Conservation (phyloP, 35 echinoderm and acorn worm species). For the Apostichopus californicus region DNA sequence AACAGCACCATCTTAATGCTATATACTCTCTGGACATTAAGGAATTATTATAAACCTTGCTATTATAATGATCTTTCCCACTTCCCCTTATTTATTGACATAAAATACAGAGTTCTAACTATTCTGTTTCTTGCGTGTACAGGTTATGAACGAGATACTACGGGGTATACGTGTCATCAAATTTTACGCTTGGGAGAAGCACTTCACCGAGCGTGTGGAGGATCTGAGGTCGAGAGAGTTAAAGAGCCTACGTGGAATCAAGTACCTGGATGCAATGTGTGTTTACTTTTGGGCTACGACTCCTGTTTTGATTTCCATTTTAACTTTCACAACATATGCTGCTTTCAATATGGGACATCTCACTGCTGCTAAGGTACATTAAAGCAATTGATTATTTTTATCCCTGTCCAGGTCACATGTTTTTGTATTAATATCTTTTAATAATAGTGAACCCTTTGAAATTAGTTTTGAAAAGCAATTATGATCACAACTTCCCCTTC, state of each 20-base stretch:
- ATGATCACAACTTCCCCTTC: no score
- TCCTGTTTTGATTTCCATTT: conserved; percentile 89
- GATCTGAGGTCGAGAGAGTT: conserved; percentile 71
- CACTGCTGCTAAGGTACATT: conserved; percentile 90
- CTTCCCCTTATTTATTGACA: no score
- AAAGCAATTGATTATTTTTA: no score
- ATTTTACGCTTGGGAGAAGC: conserved; percentile 94
- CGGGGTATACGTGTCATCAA: conserved; percentile 96
- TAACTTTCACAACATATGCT: conserved; percentile 92
- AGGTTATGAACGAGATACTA: conserved; percentile 97
- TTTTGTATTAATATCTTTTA: no score
- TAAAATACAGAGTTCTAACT: no score
- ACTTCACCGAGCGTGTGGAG: conserved; percentile 74
- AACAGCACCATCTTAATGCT: no score
- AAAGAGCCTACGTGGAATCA: conserved; percentile 82
- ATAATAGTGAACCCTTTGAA: no score
- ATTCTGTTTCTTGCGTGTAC: neutral
- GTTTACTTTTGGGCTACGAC: conserved; percentile 99
- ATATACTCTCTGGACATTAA: no score
- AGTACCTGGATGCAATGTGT: conserved; percentile 98
- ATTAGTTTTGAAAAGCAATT: no score
- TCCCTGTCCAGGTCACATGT: no score
- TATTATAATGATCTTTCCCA: no score
- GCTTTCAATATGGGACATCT: conserved; percentile 62
- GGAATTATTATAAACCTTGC: no score